phyloP scores from a whole-genome alignment of 2,888 invertebrate species.

The Dione juno region DNA sequence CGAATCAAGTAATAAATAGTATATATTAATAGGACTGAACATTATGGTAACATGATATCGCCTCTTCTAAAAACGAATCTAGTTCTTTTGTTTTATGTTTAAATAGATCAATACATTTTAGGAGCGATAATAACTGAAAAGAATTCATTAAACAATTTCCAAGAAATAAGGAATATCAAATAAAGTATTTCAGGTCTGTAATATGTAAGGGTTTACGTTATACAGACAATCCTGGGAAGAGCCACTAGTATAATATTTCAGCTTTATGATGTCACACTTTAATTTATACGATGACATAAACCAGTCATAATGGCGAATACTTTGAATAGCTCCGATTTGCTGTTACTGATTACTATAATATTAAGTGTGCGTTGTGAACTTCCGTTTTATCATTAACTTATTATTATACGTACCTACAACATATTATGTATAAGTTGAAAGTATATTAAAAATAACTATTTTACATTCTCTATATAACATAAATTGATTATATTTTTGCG shows the following conservation, averaged over 20 bases:
- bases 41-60: not conserved
- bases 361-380: constrained; percentile 18
- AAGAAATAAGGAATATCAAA: not conserved
- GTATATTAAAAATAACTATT: not conserved
- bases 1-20: too few relatives aligned
- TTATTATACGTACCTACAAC: not conserved
- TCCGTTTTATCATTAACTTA: constrained; percentile 13
- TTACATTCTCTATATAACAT: too few relatives aligned
- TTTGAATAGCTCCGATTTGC: constrained; percentile 20
- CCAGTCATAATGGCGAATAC: constrained; percentile 6
- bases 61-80: not conserved
- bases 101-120: not conserved
- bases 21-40: not conserved
- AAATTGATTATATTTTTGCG: too few relatives aligned
- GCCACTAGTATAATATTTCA: not conserved
- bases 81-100: not conserved
- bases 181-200: too few relatives aligned
- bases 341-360: constrained; percentile 29
- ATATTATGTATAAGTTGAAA: not conserved
- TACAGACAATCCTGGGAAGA: not conserved
- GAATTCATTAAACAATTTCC: too few relatives aligned
- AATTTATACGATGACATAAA: constrained; percentile 16
- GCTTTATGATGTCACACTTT: not conserved
- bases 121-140: too few relatives aligned
- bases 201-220: not conserved